A percentile compares a stretch with the other conserved stretches of the same genome.
phyloP scores from a whole-genome alignment of 2,113 vertebrate genomes.

The Aepyceros melampus region DNA sequence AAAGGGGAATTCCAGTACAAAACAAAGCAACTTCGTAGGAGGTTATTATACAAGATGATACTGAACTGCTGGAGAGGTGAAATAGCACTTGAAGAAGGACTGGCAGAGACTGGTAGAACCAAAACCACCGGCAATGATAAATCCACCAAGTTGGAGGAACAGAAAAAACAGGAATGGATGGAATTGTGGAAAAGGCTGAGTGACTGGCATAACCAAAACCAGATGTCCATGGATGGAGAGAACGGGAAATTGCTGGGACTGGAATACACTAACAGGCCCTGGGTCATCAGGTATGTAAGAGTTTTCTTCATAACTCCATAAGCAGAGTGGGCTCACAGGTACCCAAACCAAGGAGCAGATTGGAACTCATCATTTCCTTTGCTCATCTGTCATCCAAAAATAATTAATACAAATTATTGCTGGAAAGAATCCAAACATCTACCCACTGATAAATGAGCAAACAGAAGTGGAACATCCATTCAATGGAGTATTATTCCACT shows the following conservation, averaged over 20 bases:
- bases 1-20: conserved; percentile 9
- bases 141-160: background rate
- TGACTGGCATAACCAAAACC: background rate
- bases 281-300: background rate
- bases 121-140: background rate
- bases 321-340: background rate
- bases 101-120: background rate
- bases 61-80: background rate
- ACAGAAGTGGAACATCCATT: background rate
- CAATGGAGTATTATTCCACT: background rate
- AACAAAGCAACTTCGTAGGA: background rate
- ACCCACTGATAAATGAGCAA: background rate
- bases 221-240: background rate
- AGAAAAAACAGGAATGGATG: background rate
- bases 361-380: background rate
- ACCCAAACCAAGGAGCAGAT: background rate
- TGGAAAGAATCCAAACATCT: background rate
- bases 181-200: background rate
- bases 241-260: background rate
- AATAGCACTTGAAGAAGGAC: background rate
- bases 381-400: background rate
- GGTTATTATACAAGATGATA: background rate
- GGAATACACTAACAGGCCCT: background rate
- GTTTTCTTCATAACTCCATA: background rate
- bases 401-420: background rate